Evolutionary conservation across 2,113 vertebrate species (phyloP).

Genomic region (Notiomystis cincta): DNA sequence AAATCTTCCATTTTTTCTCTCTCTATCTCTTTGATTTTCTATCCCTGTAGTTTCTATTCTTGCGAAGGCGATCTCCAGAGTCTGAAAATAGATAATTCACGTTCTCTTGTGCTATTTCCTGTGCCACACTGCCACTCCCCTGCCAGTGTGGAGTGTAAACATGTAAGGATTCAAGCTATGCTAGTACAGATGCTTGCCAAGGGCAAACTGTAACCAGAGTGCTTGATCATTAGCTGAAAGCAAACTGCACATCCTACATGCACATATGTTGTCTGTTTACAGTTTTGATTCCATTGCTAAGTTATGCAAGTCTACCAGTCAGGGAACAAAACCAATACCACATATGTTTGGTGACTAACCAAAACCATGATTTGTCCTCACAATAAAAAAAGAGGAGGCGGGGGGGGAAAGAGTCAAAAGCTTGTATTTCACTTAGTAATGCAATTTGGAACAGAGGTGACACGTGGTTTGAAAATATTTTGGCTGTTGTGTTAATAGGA

Average conservation of each 20-base stretch:
- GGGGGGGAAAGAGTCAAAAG: background rate
- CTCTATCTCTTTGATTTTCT: background rate
- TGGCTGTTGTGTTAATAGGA: background rate
- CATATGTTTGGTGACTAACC: constrained; percentile 32
- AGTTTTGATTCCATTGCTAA: constrained; percentile 49
- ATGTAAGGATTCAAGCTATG: constrained; percentile 34
- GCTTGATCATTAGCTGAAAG: constrained; percentile 62
- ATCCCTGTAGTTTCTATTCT: background rate
- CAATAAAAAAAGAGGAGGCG: fast-evolving
- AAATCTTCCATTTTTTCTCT: background rate
- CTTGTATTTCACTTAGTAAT: background rate
- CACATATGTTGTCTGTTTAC: constrained; percentile 56
- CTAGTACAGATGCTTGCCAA: constrained; percentile 48
- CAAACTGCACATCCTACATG: constrained; percentile 15
- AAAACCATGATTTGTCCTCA: background rate
- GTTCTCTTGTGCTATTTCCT: background rate
- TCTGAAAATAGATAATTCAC: background rate
- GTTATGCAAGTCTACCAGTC: constrained; percentile 55
- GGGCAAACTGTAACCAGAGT: constrained; percentile 50
- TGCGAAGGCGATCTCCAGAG: background rate
- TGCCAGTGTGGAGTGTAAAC: constrained; percentile 14
- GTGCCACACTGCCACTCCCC: constrained; percentile 29
- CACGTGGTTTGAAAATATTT: constrained; percentile 1
- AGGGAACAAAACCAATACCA: constrained; percentile 28
- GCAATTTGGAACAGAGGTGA: background rate